Base-by-base conservation (phyloP, 2,888 invertebrate species). In the Pyrrhia umbra region DNA sequence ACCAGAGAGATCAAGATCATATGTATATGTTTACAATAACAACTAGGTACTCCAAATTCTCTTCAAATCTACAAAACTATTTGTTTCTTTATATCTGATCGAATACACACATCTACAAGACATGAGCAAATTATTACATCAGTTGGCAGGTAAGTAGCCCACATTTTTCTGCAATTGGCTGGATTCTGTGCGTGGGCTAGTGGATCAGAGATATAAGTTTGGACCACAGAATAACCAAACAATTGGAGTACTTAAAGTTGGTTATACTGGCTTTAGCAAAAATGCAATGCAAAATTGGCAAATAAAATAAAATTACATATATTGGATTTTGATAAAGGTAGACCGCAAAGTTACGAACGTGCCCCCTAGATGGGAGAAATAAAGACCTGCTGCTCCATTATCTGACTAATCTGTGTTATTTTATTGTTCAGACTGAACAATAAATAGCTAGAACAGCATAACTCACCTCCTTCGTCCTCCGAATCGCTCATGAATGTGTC, bases 401-500 rank as follows among this genome's bases (percentile, higher is more conserved):
- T 6, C 6, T 52, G n/a, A 49, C 47, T 40, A 6, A 13, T 50
- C 52, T 13, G n/a, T 54, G 52, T 16, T 25, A 18, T 23, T 37
- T 21, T 23, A n/a, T 15, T 9, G 34, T 47, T 47, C 46, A 59
- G 63, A 50, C 43, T 67, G 34, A 42, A 59, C 52, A 47, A 4
- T 54, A 27, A 40, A 46, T 49, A 27, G 15, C 39, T 15, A 60
- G 34, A 51, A 43, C 47, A 23, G n/a, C 43, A 25, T 64, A 57
- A 63, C 96, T 87, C 95, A 97, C 98, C 98, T 95, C 98, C 99
- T 96, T 99, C 99, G 95, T 99, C 99, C 90, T 99, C 99, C 0
- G 99, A 99, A 92, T 99, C 99, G 20, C 99, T 98, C 97, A 99
- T 98, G 92, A 99, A 98, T 9, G 98, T 98, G 92, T 99, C 99